Evolutionary conservation across 2,797 vertebrate species (phyloP), one percentile per base, ranked within the genome.

Genomic region (Distichodus sexfasciatus): DNA sequence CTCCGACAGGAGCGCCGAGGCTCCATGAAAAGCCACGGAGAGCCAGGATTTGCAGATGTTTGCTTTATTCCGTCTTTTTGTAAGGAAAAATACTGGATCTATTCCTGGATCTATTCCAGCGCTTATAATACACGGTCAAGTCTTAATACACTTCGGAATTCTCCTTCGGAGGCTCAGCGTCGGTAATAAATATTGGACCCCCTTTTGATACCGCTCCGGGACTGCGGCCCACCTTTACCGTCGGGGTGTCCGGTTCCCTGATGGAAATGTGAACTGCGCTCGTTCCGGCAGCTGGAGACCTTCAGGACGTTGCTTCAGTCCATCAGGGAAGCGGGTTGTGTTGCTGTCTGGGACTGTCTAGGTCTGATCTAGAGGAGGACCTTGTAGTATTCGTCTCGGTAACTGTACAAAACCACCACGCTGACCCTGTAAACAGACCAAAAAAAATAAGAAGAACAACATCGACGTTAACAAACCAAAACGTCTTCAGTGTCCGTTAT

Each of bases 321-420:
- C 59, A 55, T 15, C 15, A 62, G 46, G 11, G 44, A 69, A 24
- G 14, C 41, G 6, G 48, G 23, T 6, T 9, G 41, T 59, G 23
- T 53, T 23, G 57, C 28, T 57, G 36, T 8, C 50, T 59, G 6
- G 4, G 23, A 8, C 60, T n/a, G 69, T 33, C 11, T 11, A 19
- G 12, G 58, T 47, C 46, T 48, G 17, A 70, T 51, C 90, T 90
- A 99, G 66, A 98, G 90, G 23, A 99, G 89, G 82, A 95, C 90
- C 88, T 96, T 96, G 87, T 95, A 96, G 81, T 94, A 96, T 79
- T 99, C 97, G 0, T 98, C 95, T 83, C 87, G 92, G 85, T 96
- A 97, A 85, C 95, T 98, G 85, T 98, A 99, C 50, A 98, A 87
- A 68, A 98, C 88, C 44, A 99, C 89, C 38, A 95, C 85, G 2